Percentiles rank a stretch among this genome's conserved stretches.
phyloP scores from a whole-genome alignment of 2,797 vertebrate genomes.

The Zalophus californianus region DNA sequence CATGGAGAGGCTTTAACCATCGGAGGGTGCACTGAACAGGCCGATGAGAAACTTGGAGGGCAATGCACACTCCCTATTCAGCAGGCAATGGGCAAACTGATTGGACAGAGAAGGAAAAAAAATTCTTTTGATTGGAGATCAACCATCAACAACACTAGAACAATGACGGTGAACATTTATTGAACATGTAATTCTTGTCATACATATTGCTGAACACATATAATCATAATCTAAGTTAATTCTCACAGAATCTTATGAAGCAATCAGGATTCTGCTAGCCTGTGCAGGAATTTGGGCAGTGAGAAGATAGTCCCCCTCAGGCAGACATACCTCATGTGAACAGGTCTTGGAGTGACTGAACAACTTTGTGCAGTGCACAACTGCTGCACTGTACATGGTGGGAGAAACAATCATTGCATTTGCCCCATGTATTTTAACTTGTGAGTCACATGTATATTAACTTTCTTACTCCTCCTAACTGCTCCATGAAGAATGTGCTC shows the following conservation, averaged over 20 bases:
- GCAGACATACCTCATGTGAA: background rate
- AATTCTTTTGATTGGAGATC: background rate
- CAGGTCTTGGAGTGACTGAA: background rate
- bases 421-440: background rate
- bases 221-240: background rate
- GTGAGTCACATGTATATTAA: background rate
- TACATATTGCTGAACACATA: background rate
- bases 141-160: background rate
- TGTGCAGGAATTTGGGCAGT: background rate
- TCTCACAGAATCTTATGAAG: background rate
- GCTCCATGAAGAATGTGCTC: background rate
- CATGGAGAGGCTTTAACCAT: background rate
- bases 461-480: background rate
- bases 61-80: fast-evolving
- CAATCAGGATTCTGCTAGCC: background rate
- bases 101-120: background rate
- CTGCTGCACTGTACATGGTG: background rate
- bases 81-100: background rate
- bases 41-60: background rate
- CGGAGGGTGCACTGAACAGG: background rate
- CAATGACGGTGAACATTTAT: background rate
- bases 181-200: background rate
- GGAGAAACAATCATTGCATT: background rate
- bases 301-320: background rate
- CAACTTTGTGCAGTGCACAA: background rate